Evolutionary conservation across 35 echinoderm and acorn worm genomes (phyloP), one percentile per base, ranked within the genome.

Genomic region (Apostichopus californicus): DNA sequence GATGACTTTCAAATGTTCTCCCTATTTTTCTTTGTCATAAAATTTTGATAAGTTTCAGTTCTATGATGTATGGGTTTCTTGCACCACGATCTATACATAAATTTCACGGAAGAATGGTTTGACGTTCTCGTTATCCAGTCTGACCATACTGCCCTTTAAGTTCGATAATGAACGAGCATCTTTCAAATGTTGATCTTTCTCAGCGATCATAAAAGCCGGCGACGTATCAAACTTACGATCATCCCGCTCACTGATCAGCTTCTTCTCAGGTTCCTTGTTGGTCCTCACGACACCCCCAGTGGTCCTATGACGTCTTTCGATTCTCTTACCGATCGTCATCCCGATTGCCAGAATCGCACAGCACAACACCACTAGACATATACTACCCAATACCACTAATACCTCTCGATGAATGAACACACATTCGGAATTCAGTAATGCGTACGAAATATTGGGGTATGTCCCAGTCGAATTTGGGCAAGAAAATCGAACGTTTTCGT

Each of bases 71-170:
- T 46, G 34, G 34, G 34, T 46, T 46, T 46, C 34, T 46, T 46
- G 34, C 34, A 46, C 34, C 34, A 46, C 34, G 34, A 46, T 18
- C 7, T 75, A 91, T 15, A 91, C 89, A 79, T 91, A 91, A n/a
- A 91, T 91, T 79, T 91, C 89, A 57, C 77, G 53, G 77, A 91
- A 91, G 73, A 91, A 91, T 79, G 89, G 89, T 59, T 91, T 91
- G 22, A 91, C 71, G 20, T 91, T 91, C n/a, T 78, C 89, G n/a
- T 91, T 91, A 54, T 91, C 89, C 17, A 91, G 26, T 79, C 89
- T 77, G 10, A 91, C 89, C 89, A 91, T 91, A 60, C 89, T 91
- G 12, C 89, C 89, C 13, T 91, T 91, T 11, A 91, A 68, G 20
- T 79, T 91, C 26, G 89, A 78, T 2, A 91, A 73, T 8, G 89